Evolutionary conservation across 1,140 invertebrate species (phyloP).

Genomic region (Meloidogyne exigua): DNA sequence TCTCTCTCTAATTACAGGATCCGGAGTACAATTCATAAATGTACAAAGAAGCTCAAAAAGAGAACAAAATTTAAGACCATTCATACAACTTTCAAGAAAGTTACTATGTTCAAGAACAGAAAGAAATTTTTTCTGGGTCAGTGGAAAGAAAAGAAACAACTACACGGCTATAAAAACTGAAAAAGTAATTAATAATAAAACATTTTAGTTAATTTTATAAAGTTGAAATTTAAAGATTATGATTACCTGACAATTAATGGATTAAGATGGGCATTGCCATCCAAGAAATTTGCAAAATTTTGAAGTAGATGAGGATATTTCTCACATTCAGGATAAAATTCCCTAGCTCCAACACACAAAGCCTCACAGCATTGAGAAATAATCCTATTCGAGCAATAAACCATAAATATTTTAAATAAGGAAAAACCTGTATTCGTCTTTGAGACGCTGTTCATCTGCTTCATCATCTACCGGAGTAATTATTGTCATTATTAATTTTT

Average conservation of each 20-base stretch:
- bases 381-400: not conserved
- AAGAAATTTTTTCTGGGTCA: constrained; percentile 32
- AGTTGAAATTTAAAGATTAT: not conserved
- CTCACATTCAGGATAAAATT: constrained; percentile 30
- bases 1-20: constrained; percentile 30
- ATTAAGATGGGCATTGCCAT: constrained; percentile 16
- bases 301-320: constrained; percentile 27
- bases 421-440: constrained; percentile 30
- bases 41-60: constrained; percentile 37
- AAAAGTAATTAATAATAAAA: too few species aligned
- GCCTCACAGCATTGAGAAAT: constrained; percentile 32
- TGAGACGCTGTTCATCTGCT: constrained; percentile 3
- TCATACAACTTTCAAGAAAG: constrained; percentile 33
- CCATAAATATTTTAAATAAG: not conserved
- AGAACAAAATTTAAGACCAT: constrained; percentile 26
- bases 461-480: constrained; percentile 15
- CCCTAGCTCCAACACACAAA: constrained; percentile 25
- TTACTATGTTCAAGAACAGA: constrained; percentile 32
- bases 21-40: constrained; percentile 39
- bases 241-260: constrained; percentile 23
- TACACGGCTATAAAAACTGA: constrained; percentile 38
- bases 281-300: constrained; percentile 20
- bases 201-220: too few species aligned
- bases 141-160: constrained; percentile 39
- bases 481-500: constrained; percentile 23